A percentile compares a stretch with the other conserved stretches of the same genome.
Conservation (phyloP, 2,888 invertebrate genomes). For the Ornithoptera priamus region DNA sequence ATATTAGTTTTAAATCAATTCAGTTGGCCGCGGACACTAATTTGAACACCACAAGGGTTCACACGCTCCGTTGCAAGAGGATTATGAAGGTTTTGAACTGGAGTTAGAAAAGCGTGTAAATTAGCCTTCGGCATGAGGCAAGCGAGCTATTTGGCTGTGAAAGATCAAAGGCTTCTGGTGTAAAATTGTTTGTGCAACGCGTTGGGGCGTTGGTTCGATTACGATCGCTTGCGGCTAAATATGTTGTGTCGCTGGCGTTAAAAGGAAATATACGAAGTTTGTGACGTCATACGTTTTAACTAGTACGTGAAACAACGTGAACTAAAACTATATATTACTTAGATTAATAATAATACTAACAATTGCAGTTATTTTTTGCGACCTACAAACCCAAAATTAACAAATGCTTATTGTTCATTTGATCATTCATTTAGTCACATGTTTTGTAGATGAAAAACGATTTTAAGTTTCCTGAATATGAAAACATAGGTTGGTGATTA, state of each 20-base stretch:
- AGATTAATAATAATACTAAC: too few relatives aligned
- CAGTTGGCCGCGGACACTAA: background rate
- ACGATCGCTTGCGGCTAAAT: constrained; percentile 5
- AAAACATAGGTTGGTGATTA: constrained; percentile 2
- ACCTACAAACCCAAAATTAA: too few relatives aligned
- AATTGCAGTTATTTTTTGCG: too few relatives aligned
- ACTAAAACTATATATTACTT: too few relatives aligned
- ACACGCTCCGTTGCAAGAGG: constrained; percentile 3
- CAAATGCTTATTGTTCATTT: too few relatives aligned
- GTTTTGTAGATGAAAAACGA: background rate
- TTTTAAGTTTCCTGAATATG: background rate
- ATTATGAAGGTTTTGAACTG: constrained; percentile 16
- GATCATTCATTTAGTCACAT: too few relatives aligned
- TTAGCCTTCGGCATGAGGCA: constrained; percentile 37
- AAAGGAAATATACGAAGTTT: background rate
- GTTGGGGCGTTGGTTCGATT: constrained; percentile 23
- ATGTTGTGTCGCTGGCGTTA: background rate
- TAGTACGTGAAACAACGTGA: background rate
- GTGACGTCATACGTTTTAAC: background rate
- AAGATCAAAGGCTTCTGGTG: constrained; percentile 51
- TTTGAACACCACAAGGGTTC: constrained; percentile 30
- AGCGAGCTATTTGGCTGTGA: constrained; percentile 47
- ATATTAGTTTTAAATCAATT: constrained; percentile 1
- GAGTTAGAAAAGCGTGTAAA: constrained; percentile 28
- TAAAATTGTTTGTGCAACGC: constrained; percentile 47